These are phyloP conservation scores for Porites cylindrica DNA, from an alignment of 92 coral and sea anemone species.

Conservation along the genomic window DNA sequence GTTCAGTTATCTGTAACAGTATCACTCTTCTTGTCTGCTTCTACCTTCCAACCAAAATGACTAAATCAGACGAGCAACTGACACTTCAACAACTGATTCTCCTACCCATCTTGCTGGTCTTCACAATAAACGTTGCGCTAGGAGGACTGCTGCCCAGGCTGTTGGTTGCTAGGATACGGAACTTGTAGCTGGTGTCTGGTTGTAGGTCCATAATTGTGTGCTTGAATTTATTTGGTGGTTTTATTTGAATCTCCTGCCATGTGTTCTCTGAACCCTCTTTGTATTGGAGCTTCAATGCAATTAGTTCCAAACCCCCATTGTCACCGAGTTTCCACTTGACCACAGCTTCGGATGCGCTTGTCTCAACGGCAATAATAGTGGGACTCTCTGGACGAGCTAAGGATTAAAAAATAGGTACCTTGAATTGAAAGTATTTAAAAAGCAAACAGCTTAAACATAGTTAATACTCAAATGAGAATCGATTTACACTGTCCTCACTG, in stretches of 20 bases:
- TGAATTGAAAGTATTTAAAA: background rate
- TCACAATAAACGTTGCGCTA: slow-evolving; percentile 66
- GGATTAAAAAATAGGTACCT: background rate
- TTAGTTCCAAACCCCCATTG: slow-evolving; percentile 85
- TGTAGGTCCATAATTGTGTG: slow-evolving; percentile 82
- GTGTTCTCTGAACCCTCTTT: slow-evolving; percentile 35
- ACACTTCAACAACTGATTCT: background rate
- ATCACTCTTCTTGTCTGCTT: background rate
- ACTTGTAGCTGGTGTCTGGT: slow-evolving; percentile 81
- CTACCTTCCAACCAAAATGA: background rate
- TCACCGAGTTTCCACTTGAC: slow-evolving; percentile 83
- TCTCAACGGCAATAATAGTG: slow-evolving; percentile 67
- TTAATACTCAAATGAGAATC: no score
- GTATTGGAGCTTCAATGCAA: slow-evolving; percentile 84
- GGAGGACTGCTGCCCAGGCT: slow-evolving; percentile 80
- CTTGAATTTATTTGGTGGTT: slow-evolving; percentile 67
- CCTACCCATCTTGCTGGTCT: slow-evolving; percentile 76
- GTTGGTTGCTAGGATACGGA: slow-evolving; percentile 89
- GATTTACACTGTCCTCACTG: no score
- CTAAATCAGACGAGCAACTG: background rate
- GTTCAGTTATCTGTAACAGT: background rate
- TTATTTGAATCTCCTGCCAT: slow-evolving; percentile 80
- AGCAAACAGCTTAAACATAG: background rate
- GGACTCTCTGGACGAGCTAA: slow-evolving; percentile 90
- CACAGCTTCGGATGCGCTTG: slow-evolving; percentile 53